These are phyloP conservation scores for Hypotaenidia philippensis DNA, from an alignment of 2,797 vertebrate species.

Conservation along the genomic window DNA sequence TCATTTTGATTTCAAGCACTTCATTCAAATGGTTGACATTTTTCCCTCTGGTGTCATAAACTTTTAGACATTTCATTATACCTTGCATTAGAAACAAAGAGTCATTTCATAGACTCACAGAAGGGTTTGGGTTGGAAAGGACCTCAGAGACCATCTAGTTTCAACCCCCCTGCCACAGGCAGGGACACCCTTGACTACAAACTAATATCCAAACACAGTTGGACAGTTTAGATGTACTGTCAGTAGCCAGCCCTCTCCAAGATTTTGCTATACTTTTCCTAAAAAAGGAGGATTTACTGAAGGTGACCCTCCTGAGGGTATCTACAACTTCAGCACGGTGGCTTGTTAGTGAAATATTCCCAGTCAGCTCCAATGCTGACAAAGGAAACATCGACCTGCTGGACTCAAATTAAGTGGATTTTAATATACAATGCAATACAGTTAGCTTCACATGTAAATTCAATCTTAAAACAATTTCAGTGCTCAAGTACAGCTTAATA, in stretches of 20 bases:
- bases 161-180: too few species aligned
- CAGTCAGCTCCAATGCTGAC: not conserved
- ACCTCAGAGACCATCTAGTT: too few species aligned
- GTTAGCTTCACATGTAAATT: not conserved
- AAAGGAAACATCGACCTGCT: not conserved
- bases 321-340: not conserved
- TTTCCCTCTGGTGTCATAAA: not conserved
- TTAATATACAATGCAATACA: not conserved
- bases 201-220: not conserved
- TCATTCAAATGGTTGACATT: not conserved
- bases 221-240: not conserved
- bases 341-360: not conserved
- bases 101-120: not conserved
- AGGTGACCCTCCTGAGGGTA: not conserved
- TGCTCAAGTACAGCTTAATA: not conserved
- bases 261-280: not conserved
- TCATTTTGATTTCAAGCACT: not conserved
- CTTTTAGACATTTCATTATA: not conserved
- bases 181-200: not conserved
- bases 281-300: not conserved
- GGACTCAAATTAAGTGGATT: not conserved
- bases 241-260: not conserved
- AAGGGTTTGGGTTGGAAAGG: too few species aligned
- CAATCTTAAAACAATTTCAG: not conserved
- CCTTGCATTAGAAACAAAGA: not conserved